These are phyloP conservation scores for Macaria notata DNA, from an alignment of 2,888 invertebrate species.

Conservation along the genomic window DNA sequence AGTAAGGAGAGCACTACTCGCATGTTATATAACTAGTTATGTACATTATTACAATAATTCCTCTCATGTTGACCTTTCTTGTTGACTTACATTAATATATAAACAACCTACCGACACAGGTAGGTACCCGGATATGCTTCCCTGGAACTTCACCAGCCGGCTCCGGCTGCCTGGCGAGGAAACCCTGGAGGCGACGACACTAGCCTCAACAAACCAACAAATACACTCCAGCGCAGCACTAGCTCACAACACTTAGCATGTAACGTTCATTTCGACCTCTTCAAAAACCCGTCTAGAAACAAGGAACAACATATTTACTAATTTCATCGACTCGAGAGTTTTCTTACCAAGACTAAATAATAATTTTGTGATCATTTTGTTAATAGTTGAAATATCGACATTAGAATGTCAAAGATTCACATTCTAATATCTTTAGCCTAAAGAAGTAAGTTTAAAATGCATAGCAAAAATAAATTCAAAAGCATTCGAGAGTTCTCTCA, in stretches of 20 bases:
- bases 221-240: no score
- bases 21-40: constrained; percentile 58
- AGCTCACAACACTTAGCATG: no score
- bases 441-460: constrained; percentile 51
- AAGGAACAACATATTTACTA: no score
- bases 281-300: no score
- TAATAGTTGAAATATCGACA: neutral
- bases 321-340: no score
- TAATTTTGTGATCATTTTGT: neutral
- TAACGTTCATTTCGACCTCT: no score
- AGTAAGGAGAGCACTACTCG: constrained; percentile 11
- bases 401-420: constrained; percentile 1
- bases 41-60: constrained; percentile 77
- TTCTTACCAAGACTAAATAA: no score
- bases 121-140: constrained; percentile 65
- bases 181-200: no score
- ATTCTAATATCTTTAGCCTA: constrained; percentile 45
- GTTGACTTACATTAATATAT: constrained; percentile 66
- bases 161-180: no score
- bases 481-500: constrained; percentile 35
- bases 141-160: constrained; percentile 1
- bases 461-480: constrained; percentile 67
- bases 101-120: constrained; percentile 52
- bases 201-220: no score
- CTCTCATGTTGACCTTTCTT: constrained; percentile 80